Conservation (phyloP, 2,797 vertebrate species). For the Cyclura pinguis region DNA sequence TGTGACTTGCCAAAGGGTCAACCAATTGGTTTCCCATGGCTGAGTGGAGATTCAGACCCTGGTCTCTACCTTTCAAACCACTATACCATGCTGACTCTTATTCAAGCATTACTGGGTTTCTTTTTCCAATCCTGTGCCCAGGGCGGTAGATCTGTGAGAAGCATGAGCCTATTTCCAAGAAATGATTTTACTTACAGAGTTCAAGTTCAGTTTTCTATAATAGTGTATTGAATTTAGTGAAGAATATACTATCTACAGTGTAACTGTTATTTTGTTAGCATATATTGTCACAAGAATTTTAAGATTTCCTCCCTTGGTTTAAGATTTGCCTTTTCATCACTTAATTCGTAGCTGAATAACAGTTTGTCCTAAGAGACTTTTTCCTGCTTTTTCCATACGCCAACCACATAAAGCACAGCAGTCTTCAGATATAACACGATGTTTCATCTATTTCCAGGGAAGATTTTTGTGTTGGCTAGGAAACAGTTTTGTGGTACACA, state of each 20-base stretch:
- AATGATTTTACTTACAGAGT: not conserved
- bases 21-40: no score
- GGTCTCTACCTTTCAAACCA: not conserved
- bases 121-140: not conserved
- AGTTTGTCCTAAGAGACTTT: not conserved
- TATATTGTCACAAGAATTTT: not conserved
- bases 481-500: not conserved
- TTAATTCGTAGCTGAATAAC: not conserved
- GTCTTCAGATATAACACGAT: not conserved
- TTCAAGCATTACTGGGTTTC: no score
- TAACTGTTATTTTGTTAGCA: not conserved
- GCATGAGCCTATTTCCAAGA: not conserved
- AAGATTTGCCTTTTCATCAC: not conserved
- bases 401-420: not conserved
- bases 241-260: not conserved
- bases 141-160: not conserved
- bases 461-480: not conserved
- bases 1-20: not conserved
- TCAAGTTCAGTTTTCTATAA: not conserved
- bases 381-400: not conserved
- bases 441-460: not conserved
- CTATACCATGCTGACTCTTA: not conserved
- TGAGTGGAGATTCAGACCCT: no score
- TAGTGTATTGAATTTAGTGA: not conserved
- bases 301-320: not conserved